Evolutionary conservation across 2,113 vertebrate genomes (phyloP), one percentile per base, ranked within the genome.

Genomic region (Trematocara zebra): DNA sequence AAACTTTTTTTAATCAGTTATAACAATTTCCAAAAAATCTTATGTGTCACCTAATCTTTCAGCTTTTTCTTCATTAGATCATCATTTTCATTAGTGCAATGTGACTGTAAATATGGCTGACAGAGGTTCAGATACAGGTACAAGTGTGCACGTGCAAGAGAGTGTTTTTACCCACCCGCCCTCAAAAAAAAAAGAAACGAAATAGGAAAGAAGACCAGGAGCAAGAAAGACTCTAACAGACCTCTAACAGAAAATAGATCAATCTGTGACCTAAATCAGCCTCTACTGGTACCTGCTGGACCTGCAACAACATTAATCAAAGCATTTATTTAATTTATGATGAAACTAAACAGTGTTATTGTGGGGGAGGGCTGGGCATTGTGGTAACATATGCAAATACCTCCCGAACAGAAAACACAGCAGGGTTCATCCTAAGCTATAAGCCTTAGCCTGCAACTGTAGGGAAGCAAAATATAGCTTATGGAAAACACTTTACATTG

Each of bases 71-170:
- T 74, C 14, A 74, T 10, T 2, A 47, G 37, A 47, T 69, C 37
- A 67, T 67, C n/a, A 26, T 47, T 74, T 47, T 72, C 20, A 74
- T 17, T 74, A 53, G 11, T 44, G 37, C 5, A 44, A 26, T 69
- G n/a, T 69, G 64, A 42, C 64, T 23, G 20, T 69, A 69, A 23
- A 42, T 23, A 69, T 42, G n/a, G 37, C 37, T 4, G n/a, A 15
- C 64, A 69, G 37, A 69, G n/a, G 37, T 42, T 69, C 11, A 69
- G 64, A 69, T 0, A 42, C 64, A 42, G 3, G 64, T 15, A 14
- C 1, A 42, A 23, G 1, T 15, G 64, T 23, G 7, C n/a, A 42
- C 2, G 0, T 23, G n/a, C 0, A 23, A 42, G n/a, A 67, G 1
- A 67, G 33, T 23, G 7, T 69, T 69, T 67, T 67, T 23, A 14